phyloP scores from a whole-genome alignment of 2,797 vertebrate species.

The Hemibagrus guttatus region DNA sequence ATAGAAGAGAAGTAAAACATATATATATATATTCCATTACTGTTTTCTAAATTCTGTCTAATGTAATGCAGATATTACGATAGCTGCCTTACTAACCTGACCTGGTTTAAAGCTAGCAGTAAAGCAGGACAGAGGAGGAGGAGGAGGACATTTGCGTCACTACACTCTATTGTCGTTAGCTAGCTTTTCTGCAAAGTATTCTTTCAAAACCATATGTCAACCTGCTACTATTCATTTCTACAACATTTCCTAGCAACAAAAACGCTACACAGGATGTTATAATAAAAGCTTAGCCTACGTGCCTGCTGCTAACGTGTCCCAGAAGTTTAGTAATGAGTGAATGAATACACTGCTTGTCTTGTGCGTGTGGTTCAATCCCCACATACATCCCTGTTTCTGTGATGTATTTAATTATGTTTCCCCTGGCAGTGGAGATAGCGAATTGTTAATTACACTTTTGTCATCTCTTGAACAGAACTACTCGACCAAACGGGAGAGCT shows the following conservation, averaged over 20 bases:
- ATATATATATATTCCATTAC: neutral
- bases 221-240: neutral
- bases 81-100: neutral
- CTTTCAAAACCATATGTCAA: neutral
- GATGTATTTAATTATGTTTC: slow-evolving; percentile 64
- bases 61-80: neutral
- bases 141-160: neutral
- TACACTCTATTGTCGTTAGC: neutral
- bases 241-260: neutral
- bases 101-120: neutral
- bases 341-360: slow-evolving; percentile 10
- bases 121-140: neutral
- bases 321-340: slow-evolving; percentile 21
- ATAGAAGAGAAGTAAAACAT: neutral
- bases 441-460: slow-evolving; percentile 73
- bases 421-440: slow-evolving; percentile 63
- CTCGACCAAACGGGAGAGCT: slow-evolving; percentile 73
- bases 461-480: slow-evolving; percentile 75
- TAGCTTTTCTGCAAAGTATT: neutral
- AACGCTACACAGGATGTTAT: neutral
- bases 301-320: slow-evolving; percentile 1
- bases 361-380: slow-evolving; percentile 55
- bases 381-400: slow-evolving; percentile 54
- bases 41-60: neutral
- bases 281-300: neutral